These are phyloP conservation scores for Eilema caniola DNA, from an alignment of 2,888 invertebrate species.

Conservation along the genomic window DNA sequence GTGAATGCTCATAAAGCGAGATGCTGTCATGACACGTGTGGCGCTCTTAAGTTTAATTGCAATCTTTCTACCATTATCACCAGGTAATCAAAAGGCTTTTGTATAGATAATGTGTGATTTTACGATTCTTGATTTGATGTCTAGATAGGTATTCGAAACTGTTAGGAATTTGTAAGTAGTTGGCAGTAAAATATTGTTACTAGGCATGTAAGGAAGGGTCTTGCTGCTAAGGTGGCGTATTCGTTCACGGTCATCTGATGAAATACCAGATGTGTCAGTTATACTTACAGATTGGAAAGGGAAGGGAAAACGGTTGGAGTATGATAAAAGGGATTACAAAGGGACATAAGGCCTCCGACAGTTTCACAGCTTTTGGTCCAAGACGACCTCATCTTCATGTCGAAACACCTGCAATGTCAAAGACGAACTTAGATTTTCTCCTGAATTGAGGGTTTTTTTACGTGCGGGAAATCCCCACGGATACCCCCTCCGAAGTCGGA, in stretches of 20 bases:
- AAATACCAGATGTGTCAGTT: not conserved
- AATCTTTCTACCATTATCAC: constrained; percentile 24
- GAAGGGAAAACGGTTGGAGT: not conserved
- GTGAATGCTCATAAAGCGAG: constrained; percentile 24
- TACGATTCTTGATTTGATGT: not conserved
- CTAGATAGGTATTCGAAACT: not conserved
- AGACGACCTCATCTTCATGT: not conserved
- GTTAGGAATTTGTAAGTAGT: not conserved
- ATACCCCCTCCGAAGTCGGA: too few species aligned
- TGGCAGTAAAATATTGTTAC: not conserved
- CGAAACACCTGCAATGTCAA: not conserved
- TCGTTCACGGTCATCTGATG: too few species aligned
- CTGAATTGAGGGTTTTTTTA: too few species aligned
- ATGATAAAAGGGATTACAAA: not conserved
- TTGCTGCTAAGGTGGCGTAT: too few species aligned
- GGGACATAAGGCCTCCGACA: not conserved
- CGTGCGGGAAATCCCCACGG: too few species aligned
- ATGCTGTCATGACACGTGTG: constrained; percentile 32
- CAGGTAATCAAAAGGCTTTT: constrained; percentile 1
- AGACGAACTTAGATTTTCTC: not conserved
- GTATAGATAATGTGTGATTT: not conserved
- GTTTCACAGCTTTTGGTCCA: too few species aligned
- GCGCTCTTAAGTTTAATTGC: constrained; percentile 29
- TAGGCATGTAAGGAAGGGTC: not conserved
- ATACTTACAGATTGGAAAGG: not conserved